Evolutionary conservation across 2,113 vertebrate genomes (phyloP).

Genomic region (Corapipo altera): DNA sequence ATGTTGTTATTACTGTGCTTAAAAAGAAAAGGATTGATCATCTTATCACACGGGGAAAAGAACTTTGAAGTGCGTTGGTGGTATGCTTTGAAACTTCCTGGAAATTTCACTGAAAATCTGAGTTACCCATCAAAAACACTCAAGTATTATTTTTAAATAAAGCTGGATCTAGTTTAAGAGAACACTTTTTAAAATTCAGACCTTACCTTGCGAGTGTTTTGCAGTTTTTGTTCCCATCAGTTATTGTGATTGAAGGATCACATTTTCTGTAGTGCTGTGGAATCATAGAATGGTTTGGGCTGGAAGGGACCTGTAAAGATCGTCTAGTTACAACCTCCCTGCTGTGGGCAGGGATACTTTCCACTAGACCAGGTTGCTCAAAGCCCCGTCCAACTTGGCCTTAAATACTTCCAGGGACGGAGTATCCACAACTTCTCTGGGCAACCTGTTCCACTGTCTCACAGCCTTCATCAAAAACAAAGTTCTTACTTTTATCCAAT

Average conservation of each 20-base stretch:
- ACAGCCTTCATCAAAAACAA: neutral
- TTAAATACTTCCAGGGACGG: neutral
- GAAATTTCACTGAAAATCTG: neutral
- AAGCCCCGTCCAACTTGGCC: neutral
- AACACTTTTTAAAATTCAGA: neutral
- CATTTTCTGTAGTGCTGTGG: neutral
- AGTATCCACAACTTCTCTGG: neutral
- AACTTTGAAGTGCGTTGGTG: neutral
- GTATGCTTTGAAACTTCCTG: neutral
- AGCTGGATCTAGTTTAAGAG: neutral
- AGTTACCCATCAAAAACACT: neutral
- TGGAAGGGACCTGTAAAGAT: neutral
- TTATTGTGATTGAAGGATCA: neutral
- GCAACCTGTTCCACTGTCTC: neutral
- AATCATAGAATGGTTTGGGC: neutral
- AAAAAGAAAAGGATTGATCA: neutral
- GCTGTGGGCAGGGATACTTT: neutral
- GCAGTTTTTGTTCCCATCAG: neutral
- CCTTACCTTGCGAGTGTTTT: rapidly evolving
- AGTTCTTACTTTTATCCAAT: neutral
- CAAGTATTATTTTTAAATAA: neutral
- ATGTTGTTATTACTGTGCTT: neutral
- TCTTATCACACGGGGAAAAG: neutral
- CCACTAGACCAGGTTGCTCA: neutral
- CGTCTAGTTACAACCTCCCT: rapidly evolving